Base-by-base conservation (phyloP, 64 coral and sea anemone species). In the Anthopleura sola region DNA sequence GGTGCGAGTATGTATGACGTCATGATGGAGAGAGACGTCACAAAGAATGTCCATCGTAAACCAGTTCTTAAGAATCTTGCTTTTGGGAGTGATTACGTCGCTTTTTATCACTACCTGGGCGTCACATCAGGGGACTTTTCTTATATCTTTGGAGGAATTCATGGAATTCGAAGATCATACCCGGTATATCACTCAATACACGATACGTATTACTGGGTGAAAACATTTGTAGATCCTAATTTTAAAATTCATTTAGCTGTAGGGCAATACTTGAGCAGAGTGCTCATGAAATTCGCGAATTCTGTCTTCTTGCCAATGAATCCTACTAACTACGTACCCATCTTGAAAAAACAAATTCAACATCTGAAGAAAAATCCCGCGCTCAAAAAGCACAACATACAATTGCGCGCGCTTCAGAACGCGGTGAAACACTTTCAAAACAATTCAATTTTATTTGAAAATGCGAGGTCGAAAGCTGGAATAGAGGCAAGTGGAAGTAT, bases 161-260 rank as follows among this genome's bases (percentile, higher is more conserved):
- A 91, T 60, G 75, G 56, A 66, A 62, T 60, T 20, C 60, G 18
- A 54, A 34, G 51, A 13, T 82, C 85, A n/a, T 98, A 98, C 57
- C 95, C 95, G 19, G 83, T 94, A n/a, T 98, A 98, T 94, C 95
- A 98, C 31, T 91, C 95, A 8, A 88, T 91, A 47, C 86, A 93
- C 16, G 95, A 98, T 24, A 98, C 86, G 8, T 98, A 94, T 60
- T 83, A 90, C 29, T 98, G 90, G 86, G 46, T 98, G 38, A 98
- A 98, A 39, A 91, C 39, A 14, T 98, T 98, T 26, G 74, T 91
- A 28, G 95, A 98, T 54, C 83, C 90, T 19, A 57, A 91, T 31
- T 98, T 98, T 34, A 75, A 93, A 9, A 85, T 94, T 24, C 95
- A 98, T 68, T 58, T 78, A 54, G 82, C 91, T 5, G 86, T 93